phyloP scores from a whole-genome alignment of 2,113 vertebrate genomes.

The Hippoglossus stenolepis region DNA sequence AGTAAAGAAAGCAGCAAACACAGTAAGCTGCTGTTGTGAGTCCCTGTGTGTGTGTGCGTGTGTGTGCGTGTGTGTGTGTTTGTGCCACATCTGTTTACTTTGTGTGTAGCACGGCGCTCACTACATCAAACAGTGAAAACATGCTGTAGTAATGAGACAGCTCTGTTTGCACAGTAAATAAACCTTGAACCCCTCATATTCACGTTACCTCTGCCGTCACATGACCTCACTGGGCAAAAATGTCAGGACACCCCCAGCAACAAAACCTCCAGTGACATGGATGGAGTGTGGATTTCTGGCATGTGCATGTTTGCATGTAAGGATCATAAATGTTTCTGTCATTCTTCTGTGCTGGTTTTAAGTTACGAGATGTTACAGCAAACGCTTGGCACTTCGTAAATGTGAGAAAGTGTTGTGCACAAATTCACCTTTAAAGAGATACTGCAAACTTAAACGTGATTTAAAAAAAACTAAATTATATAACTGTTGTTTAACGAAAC shows the following conservation, averaged over 20 bases:
- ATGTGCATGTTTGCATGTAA: slow-evolving; percentile 10
- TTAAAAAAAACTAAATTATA: too few species aligned
- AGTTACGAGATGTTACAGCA: background rate
- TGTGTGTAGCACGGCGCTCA: background rate
- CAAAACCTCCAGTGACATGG: slow-evolving; percentile 26
- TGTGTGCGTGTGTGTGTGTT: background rate
- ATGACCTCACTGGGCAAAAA: slow-evolving; percentile 45
- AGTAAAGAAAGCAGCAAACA: slow-evolving; percentile 5
- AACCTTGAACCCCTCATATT: slow-evolving; percentile 15
- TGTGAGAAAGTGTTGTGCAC: too few species aligned
- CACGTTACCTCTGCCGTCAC: slow-evolving; percentile 8
- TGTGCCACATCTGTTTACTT: slow-evolving; percentile 23
- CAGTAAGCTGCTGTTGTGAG: background rate
- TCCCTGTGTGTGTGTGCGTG: background rate
- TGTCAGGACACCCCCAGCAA: slow-evolving; percentile 14
- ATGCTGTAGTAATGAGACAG: slow-evolving; percentile 24
- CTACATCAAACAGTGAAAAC: slow-evolving; percentile 36
- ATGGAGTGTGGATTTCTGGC: slow-evolving; percentile 11
- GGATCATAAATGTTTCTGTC: slow-evolving; percentile 1
- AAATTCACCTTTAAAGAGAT: too few species aligned
- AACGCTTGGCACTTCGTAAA: background rate
- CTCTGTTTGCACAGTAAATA: slow-evolving; percentile 57
- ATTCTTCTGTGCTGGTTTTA: background rate
- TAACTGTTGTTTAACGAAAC: too few species aligned
- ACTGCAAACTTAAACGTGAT: too few species aligned